Evolutionary conservation across 1,140 invertebrate genomes (phyloP), one percentile per base, ranked within the genome.

Genomic region (Conus betulinus): DNA sequence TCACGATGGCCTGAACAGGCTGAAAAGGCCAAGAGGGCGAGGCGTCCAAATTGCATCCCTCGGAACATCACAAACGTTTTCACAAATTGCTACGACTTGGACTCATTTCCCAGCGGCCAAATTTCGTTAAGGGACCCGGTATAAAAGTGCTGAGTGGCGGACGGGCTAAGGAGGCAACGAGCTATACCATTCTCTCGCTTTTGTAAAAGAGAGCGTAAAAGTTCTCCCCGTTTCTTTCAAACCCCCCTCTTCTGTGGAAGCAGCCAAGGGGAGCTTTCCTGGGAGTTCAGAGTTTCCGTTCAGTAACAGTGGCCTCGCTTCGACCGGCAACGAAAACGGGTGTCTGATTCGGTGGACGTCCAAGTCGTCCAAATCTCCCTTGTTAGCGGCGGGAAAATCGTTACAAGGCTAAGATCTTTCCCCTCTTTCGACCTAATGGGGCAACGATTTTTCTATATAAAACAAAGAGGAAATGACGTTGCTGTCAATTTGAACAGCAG

Each of bases 11-110:
- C 39, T 23, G 79, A 81, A 51, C 39, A 53, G 79, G 79, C 39
- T 71, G 63, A 74, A 53, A 85, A 74, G 71, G 84, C 60, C 60
- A 85, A 27, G 63, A 13, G 63, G 84, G 84, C 53, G 60, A 67
- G 84, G 52, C 25, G 27, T 57, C 63, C 27, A 84, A 85, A 85
- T 74, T 74, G 71, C 84, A 85, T 85, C 84, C 27, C 63, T 74
- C 25, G 23, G 27, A 85, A 71, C 84, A 85, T 85, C 84, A 85
- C 84, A 85, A 85, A 85, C 84, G 84, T 85, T 85, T 85, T 85
- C 84, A 74, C 84, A 85, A 85, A 85, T 85, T 85, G 84, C 84
- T 23, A 67, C 63, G 84, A 85, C 84, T 74, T 85, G 39, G 84
- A 51, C 63, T 85, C 71, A 85, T 85, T 85, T 85, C 84, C 84